Evolutionary conservation across 2,888 invertebrate species (phyloP), one percentile per base, ranked within the genome.

Genomic region (Apodemia zela): DNA sequence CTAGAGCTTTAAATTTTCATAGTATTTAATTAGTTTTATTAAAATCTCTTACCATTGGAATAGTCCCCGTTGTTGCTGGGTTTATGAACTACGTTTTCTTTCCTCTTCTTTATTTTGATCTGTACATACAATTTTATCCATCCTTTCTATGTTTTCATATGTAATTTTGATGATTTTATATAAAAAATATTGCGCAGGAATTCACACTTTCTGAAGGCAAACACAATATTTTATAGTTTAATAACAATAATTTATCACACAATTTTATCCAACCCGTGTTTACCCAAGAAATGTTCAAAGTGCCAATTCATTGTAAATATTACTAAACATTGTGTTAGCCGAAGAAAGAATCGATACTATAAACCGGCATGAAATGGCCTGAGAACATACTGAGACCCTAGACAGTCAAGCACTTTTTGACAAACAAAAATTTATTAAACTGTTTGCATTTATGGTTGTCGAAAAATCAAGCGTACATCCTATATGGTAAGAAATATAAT

Each of bases 171-270:
- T 21, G 51, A 21, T 51, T 51, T 54, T 54, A 25, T 54, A 54
- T 15, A 54, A 54, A 25, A 25, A 42, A 2, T 25, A 54, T 29
- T 54, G 15, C 21, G 73, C 73, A 71, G 69, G 75, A 71, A 75
- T 75, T 86, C 81, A 87, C 77, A 81, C 80, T 84, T 84, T 88
- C 87, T 88, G 87, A 75, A 76, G 84, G 81, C 80, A 84, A 84
- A 85, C 80, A 85, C 79, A 84, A 81, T 73, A 77, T 80, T 78
- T 76, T 67, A 21, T 51, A 51, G 25, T 51, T 18, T 49, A 49
- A 11, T 21, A 51, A 51, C 3, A 51, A 10, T 21, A 11, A 21
- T 51, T 18, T 18, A 21, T 51, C 11, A n/a, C 13, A n/a, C n/a
- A 70, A 65, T 66, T 72, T 71, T n/a, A 45, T 45, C n/a, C 15